Base-by-base conservation (phyloP, 2,888 invertebrate genomes). In the Cantharis rustica region DNA sequence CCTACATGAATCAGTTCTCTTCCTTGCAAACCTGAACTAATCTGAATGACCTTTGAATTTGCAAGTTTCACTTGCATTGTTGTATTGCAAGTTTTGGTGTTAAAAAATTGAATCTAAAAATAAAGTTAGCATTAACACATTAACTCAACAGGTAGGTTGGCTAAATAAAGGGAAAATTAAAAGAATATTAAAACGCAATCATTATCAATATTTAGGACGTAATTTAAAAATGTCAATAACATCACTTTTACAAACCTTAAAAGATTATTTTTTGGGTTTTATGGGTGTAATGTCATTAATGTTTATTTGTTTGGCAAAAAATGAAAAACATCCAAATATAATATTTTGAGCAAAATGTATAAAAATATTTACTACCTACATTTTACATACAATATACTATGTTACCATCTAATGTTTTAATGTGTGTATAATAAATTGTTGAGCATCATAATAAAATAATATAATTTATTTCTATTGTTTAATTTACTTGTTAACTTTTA, bases 1-100 rank as follows among this genome's bases (percentile, higher is more conserved):
- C 74, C 77, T 73, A 77, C 74, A 74, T 76, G 16, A 69, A 20
- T 17, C n/a, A 20, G 64, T 66, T 66, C 23, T 66, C 64, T 66
- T 66, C 64, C 64, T 17, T 20, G 64, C 64, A 66, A 17, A 66
- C 64, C 64, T 66, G 64, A 66, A 66, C 17, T 66, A 23, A 47
- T n/a, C 47, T 9, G 47, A 2, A 47, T n/a, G 47, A 47, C 47
- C 47, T 47, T 47, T 47, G 1, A 47, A 47, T 47, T 47, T 47
- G 13, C 13, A 31, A 31, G 31, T 13, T 31, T 31, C 13, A n/a
- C 31, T 31, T 31, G 7, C n/a, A 47, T 47, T 47, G n/a, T 31
- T 31, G 13, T 47, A 47, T 47, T n/a, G n/a, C 47, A 47, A 47
- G 7, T 47, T n/a, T 47, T 47, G 1, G n/a, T n/a, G 13, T 47